Conservation (phyloP, 2,797 vertebrate species). For the Eutrigla gurnardus region DNA sequence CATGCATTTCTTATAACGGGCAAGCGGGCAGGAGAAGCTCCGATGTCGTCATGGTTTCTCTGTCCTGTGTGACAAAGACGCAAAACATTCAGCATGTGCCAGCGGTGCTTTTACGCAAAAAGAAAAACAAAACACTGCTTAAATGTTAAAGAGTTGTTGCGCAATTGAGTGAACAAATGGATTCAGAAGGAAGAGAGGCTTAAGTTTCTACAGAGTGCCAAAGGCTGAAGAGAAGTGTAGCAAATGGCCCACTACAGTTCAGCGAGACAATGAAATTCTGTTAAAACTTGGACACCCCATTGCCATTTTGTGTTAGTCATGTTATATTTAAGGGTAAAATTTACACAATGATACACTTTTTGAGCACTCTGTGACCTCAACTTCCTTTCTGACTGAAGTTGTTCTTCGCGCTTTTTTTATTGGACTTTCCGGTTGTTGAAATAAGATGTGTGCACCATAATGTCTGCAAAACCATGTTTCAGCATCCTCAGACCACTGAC, state of each 20-base stretch:
- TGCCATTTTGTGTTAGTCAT: slow-evolving; percentile 10
- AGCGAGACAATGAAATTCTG: neutral
- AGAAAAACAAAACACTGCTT: slow-evolving; percentile 24
- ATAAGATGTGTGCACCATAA: no score
- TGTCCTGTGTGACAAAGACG: neutral
- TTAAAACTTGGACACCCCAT: slow-evolving; percentile 3
- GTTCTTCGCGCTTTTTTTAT: no score
- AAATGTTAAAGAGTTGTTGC: slow-evolving; percentile 32
- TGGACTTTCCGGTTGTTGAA: no score
- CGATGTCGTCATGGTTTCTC: neutral
- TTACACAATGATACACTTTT: neutral
- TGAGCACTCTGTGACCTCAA: neutral
- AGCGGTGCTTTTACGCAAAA: neutral
- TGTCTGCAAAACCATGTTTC: no score
- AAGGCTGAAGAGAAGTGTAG: slow-evolving; percentile 26
- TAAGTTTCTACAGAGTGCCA: slow-evolving; percentile 33
- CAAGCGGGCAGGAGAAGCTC: neutral
- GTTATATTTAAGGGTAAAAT: slow-evolving; percentile 10
- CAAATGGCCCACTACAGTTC: slow-evolving; percentile 33
- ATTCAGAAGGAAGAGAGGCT: slow-evolving; percentile 32
- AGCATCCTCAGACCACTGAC: neutral
- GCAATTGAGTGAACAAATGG: slow-evolving; percentile 49
- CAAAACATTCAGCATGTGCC: neutral
- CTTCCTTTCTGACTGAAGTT: neutral
- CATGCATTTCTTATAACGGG: neutral